phyloP scores from a whole-genome alignment of 2,797 vertebrate species.

The Sebastes melanostomus region DNA sequence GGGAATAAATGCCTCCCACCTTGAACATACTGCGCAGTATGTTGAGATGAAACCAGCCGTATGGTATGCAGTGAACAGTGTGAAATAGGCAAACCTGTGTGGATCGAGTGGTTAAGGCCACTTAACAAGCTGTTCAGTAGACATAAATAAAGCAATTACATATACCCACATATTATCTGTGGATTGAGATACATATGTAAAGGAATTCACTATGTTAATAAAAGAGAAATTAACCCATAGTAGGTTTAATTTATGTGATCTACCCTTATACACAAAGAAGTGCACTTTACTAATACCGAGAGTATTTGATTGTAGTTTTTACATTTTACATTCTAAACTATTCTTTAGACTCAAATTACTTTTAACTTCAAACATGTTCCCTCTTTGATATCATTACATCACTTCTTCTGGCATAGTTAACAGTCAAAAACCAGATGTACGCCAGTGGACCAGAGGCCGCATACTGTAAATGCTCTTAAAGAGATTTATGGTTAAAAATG shows the following conservation, averaged over 20 bases:
- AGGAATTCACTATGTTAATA: not conserved
- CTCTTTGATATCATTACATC: conserved; percentile 29
- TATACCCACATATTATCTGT: not conserved
- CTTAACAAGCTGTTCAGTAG: conserved; percentile 40
- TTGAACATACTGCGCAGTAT: conserved; percentile 14
- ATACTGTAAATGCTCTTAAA: conserved; percentile 7
- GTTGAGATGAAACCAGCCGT: conserved; percentile 40
- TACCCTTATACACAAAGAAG: not conserved
- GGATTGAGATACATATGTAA: not conserved
- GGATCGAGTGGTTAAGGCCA: conserved; percentile 19
- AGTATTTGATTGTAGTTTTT: not conserved
- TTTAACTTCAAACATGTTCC: not conserved
- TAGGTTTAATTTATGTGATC: not conserved
- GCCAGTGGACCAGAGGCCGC: conserved; percentile 5
- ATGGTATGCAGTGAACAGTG: conserved; percentile 27
- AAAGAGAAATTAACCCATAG: not conserved
- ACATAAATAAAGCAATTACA: conserved; percentile 7
- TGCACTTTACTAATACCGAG: not conserved
- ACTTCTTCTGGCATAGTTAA: conserved; percentile 25
- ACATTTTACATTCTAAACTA: not conserved
- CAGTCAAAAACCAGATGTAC: conserved; percentile 43
- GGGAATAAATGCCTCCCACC: conserved; percentile 32
- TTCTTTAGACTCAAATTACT: not conserved
- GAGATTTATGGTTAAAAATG: conserved; percentile 39
- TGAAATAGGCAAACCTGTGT: conserved; percentile 23